phyloP scores from a whole-genome alignment of 2,797 vertebrate species.

The Mionectes olivaceus region DNA sequence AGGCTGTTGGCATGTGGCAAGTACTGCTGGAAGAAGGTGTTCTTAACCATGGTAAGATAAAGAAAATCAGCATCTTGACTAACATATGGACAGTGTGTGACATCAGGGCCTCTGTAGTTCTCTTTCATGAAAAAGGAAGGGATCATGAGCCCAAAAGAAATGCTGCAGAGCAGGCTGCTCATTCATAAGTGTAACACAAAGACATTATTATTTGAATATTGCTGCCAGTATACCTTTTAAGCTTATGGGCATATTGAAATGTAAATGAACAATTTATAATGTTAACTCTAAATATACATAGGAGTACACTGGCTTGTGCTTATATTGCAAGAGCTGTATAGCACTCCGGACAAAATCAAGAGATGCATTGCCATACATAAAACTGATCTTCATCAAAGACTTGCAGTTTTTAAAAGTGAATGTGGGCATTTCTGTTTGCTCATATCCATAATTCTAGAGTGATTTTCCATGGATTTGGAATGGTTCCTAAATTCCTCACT shows the following conservation, averaged over 20 bases:
- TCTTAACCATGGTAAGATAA: conserved; percentile 92
- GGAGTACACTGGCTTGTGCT: conserved; percentile 39
- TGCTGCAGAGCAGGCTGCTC: background rate
- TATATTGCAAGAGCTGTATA: background rate
- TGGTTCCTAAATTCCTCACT: background rate
- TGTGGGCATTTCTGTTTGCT: background rate
- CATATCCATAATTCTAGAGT: background rate
- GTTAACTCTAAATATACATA: conserved; percentile 43
- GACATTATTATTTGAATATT: conserved; percentile 1
- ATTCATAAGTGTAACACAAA: background rate
- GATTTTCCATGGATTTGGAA: background rate
- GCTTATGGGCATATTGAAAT: background rate
- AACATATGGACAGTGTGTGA: background rate
- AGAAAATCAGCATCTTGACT: background rate
- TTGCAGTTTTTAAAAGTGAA: background rate
- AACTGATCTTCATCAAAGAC: background rate
- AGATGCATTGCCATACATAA: background rate
- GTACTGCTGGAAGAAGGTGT: conserved; percentile 95
- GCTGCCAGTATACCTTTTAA: conserved; percentile 3
- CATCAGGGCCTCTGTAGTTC: background rate
- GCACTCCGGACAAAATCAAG: background rate
- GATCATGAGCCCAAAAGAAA: background rate
- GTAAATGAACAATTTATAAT: conserved; percentile 23
- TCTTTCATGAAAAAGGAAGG: background rate
- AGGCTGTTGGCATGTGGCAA: conserved; percentile 99